Evolutionary conservation across 2,888 invertebrate genomes (phyloP), one percentile per base, ranked within the genome.

Genomic region (Hyposoter dolosus): DNA sequence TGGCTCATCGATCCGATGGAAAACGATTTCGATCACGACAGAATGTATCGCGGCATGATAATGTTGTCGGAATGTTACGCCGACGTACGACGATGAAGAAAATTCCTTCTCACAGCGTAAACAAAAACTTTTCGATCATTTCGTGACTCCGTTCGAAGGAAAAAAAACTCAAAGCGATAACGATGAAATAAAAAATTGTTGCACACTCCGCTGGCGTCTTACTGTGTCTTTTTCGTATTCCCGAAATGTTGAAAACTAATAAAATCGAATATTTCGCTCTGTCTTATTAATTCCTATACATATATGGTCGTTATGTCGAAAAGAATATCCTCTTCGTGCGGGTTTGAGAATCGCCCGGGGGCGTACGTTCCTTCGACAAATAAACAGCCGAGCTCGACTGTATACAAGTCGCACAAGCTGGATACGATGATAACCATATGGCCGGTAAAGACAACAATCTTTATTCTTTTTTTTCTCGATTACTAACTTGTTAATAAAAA

Each of bases 351-450:
- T 75, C 77, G 90, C 89, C 68, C 89, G 90, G 89, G 89, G 91
- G 91, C 89, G 89, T 91, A 91, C 90, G 91, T 90, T 82, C 91
- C 89, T 89, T 91, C 90, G 90, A 90, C 92, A 93, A 94, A 94
- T 93, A 94, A 93, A 94, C 93, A 91, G 65, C 90, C 91, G 91
- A 92, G 90, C 56, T 90, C 90, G 47, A 91, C 90, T 92, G 92
- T 92, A 91, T 93, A 93, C 90, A 91, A 86, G 85, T 88, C 86
- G 89, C 83, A 77, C 71, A 60, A 89, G 89, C 89, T 91, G 90
- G 90, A 90, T 90, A 91, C 91, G 93, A 93, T 91, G 92, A 91
- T 93, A 93, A 93, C 93, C 93, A 93, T 93, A 93, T 93, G 93
- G 93, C 92, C 90, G 78, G 88, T 88, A 90, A 87, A 90, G 89